Base-by-base conservation (phyloP, 2,888 invertebrate genomes). In the Limenitis camilla region DNA sequence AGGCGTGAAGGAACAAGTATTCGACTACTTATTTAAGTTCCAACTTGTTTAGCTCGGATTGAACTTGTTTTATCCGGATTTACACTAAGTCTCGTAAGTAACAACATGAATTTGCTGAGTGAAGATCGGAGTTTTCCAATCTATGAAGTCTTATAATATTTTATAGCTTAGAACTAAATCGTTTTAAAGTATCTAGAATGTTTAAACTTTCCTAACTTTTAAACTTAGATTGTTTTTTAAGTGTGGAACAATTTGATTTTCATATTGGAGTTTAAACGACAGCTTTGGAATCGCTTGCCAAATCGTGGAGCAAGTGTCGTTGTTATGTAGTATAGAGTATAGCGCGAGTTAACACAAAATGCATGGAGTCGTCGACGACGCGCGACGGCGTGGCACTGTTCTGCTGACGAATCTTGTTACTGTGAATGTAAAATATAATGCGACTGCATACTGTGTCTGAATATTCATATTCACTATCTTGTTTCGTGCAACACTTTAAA, bases 321-420 rank as follows among this genome's bases (percentile, higher is more conserved):
- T 46, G 52, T 19, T 19, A 19, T 19, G 3, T 3, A 19, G 19
- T 19, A 3, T 63, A 65, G 59, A 59, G 60, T 60, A 62, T 61
- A 67, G 68, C 67, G 66, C 43, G 71, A 71, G 72, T 70, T 76
- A 68, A 74, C 74, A 71, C 61, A 73, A 77, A 78, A 71, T 71
- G 70, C 63, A 71, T 63, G 66, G 65, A 67, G 63, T 53, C 62
- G 63, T 45, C 63, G 60, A 59, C 62, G 61, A 19, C 19, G 19
- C 19, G 38, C 38, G 35, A 36, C 45, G 28, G 45, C 30, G 61
- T 61, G 60, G 64, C 66, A 61, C 65, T 53, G 66, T 78, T 82
- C 66, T 72, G 82, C 86, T 86, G 86, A 85, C 85, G 82, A 84
- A 78, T 74, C 84, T 82, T 83, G 83, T 86, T 86, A 85, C 77